Base-by-base conservation (phyloP, 2,113 vertebrate species). In the Leucosticte australis region DNA sequence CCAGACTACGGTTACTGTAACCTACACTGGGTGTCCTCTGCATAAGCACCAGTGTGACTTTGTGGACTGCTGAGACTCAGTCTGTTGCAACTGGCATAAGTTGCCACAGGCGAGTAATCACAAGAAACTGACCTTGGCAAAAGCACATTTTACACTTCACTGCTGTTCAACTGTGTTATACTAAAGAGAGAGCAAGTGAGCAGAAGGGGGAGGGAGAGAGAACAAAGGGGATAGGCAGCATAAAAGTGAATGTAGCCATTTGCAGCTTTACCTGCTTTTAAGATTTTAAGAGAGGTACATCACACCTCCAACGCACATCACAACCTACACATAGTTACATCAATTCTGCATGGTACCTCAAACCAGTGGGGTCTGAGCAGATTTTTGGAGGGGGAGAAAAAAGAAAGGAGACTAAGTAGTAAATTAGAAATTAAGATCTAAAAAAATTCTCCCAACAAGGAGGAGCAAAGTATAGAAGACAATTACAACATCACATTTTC, bases 101-200 rank as follows among this genome's bases (percentile, higher is more conserved):
- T 95, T 94, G 97, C 97, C 97, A 97, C 77, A 89, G 96, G 97
- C 96, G 88, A 96, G 91, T 93, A 96, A 96, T 97, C 96, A 89
- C 96, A 95, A 98, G 96, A 97, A 96, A 96, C 97, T 97, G 97
- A 98, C 98, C 98, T 97, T 98, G 96, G 98, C 96, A 96, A 97
- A 97, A 97, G 96, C 96, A 92, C 96, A 94, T 97, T 98, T 97
- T 91, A 97, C 95, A 97, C 96, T 96, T 96, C 95, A 97, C 93
- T 71, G 95, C 95, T 92, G 81, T 94, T 97, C 95, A 96, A 88
- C 96, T 52, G 64, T 87, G 88, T 94, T 94, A 96, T 95, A 94
- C 95, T 95, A 91, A 62, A 95, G 94, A 57, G 55, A 95, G 92
- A 96, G 94, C 94, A 94, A 96, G 96, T 50, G 80, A 68, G 92